These are phyloP conservation scores for Glaucomys volans DNA, from an alignment of 2,113 vertebrate genomes.

Conservation along the genomic window DNA sequence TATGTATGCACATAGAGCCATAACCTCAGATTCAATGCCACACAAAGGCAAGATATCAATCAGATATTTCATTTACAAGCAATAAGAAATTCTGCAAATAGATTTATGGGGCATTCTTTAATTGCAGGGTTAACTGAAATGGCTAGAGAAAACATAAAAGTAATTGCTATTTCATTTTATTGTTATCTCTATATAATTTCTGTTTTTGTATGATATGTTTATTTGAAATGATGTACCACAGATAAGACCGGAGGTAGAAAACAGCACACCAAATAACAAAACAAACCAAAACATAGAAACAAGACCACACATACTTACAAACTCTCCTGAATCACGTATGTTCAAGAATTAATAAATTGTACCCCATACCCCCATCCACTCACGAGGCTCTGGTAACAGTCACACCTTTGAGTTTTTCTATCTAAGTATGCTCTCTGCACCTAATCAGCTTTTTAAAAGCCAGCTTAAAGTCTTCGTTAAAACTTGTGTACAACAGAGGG, in stretches of 20 bases:
- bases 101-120: conserved; percentile 69
- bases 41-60: conserved; percentile 46
- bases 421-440: conserved; percentile 89
- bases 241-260: conserved; percentile 86
- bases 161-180: conserved; percentile 50
- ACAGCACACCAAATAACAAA: conserved; percentile 76
- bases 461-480: conserved; percentile 95
- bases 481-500: conserved; percentile 95
- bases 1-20: conserved; percentile 35
- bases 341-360: conserved; percentile 65
- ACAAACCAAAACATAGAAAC: conserved; percentile 78
- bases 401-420: conserved; percentile 53
- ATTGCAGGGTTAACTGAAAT: conserved; percentile 74
- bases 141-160: conserved; percentile 59
- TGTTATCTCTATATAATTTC: conserved; percentile 73
- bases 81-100: conserved; percentile 58
- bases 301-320: conserved; percentile 74
- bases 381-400: conserved; percentile 49
- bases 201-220: conserved; percentile 80
- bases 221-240: conserved; percentile 83
- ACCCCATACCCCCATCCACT: not conserved
- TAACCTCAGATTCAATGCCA: conserved; percentile 61
- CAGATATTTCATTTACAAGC: conserved; percentile 68
- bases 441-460: conserved; percentile 93
- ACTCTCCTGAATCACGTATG: conserved; percentile 49